Evolutionary conservation across 2,113 vertebrate species (phyloP).

Genomic region (Hippotragus niger): DNA sequence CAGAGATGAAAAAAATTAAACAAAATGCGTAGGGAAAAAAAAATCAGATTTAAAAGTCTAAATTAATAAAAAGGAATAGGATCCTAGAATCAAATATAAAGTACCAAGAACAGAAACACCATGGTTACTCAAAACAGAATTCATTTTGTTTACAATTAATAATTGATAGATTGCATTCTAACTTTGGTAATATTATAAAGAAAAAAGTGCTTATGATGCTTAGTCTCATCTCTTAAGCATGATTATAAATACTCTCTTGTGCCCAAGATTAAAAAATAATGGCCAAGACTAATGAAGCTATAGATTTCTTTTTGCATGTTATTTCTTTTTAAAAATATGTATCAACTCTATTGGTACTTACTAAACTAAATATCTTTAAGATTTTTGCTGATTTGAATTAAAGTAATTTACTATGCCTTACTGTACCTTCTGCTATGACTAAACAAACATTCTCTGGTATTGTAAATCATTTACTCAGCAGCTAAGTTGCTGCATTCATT

Average conservation of each 20-base stretch:
- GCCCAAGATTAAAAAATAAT: constrained; percentile 34
- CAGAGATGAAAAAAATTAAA: neutral
- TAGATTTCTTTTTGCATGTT: neutral
- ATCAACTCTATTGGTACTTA: constrained; percentile 29
- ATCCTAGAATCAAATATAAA: neutral
- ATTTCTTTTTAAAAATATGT: constrained; percentile 37
- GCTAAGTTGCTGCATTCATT: neutral
- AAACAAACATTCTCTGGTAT: neutral
- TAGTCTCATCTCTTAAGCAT: neutral
- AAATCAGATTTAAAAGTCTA: neutral
- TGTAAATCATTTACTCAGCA: neutral
- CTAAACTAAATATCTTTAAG: constrained; percentile 37
- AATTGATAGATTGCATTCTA: neutral
- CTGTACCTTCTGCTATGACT: neutral
- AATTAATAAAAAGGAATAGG: neutral
- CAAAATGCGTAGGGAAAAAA: neutral
- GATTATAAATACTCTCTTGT: neutral
- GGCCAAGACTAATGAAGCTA: neutral
- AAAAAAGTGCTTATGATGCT: neutral
- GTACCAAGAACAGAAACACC: neutral
- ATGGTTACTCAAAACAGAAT: neutral
- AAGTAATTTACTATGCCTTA: neutral
- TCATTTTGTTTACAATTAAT: constrained; percentile 8
- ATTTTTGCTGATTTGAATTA: constrained; percentile 15
- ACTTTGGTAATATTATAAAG: constrained; percentile 11